Percentiles rank a stretch among this genome's conserved stretches.
Evolutionary conservation across 2,888 invertebrate species (phyloP).

Genomic region (Seladonia tumulorum): DNA sequence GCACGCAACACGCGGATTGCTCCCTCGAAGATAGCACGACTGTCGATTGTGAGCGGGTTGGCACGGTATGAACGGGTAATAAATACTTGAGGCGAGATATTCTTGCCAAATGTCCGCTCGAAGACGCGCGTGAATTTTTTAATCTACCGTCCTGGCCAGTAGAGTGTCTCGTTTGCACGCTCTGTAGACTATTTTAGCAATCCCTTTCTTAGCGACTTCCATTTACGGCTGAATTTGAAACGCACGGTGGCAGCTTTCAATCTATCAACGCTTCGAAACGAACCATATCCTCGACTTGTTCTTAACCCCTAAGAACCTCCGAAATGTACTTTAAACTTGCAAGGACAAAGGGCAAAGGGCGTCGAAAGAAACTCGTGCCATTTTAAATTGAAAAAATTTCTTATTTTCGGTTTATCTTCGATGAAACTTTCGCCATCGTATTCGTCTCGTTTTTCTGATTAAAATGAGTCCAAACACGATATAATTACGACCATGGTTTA

Average conservation of each 20-base stretch:
- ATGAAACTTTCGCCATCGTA: no score
- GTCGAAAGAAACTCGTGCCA: no score
- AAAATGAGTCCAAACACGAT: no score
- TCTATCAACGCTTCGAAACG: not conserved
- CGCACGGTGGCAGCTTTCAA: not conserved
- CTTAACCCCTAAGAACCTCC: no score
- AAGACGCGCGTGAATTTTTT: not conserved
- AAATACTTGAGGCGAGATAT: slow-evolving; percentile 30
- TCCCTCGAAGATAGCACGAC: slow-evolving; percentile 19
- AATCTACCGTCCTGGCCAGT: not conserved
- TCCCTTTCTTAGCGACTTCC: not conserved
- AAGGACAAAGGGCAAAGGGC: no score
- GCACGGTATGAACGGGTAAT: slow-evolving; percentile 15
- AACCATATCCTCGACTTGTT: no score
- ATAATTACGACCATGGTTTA: no score
- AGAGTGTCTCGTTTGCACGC: not conserved
- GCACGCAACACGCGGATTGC: slow-evolving; percentile 23
- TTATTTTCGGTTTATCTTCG: no score
- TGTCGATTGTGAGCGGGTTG: slow-evolving; percentile 19
- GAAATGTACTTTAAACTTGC: no score
- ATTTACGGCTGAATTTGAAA: not conserved
- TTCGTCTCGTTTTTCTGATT: no score
- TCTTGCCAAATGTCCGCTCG: slow-evolving; percentile 42
- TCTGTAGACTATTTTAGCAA: not conserved
- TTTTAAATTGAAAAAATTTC: no score